Conservation (phyloP, 1,140 invertebrate species). For the Cyclina sinensis region DNA sequence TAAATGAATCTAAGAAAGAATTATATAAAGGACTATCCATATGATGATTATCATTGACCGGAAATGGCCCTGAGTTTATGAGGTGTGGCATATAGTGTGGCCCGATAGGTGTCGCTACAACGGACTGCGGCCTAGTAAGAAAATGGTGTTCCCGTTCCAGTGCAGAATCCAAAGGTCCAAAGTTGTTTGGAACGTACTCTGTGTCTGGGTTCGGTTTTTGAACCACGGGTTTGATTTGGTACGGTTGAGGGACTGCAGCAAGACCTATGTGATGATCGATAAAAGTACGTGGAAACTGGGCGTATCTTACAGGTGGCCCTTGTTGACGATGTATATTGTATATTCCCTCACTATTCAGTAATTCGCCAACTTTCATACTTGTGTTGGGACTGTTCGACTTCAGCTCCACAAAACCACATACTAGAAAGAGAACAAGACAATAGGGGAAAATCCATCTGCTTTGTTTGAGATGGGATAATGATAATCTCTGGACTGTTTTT, state of each 20-base stretch:
- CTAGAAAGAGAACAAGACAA: too few relatives aligned
- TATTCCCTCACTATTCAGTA: too few relatives aligned
- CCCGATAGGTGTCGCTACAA: not conserved
- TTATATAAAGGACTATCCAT: not conserved
- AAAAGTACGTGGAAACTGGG: not conserved
- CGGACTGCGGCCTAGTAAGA: conserved; percentile 12
- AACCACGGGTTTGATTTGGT: not conserved
- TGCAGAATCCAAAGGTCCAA: not conserved
- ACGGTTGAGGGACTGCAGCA: not conserved
- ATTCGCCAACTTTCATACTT: too few relatives aligned
- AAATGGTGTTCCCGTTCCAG: conserved; percentile 5
- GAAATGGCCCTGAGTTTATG: not conserved
- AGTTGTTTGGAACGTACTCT: not conserved
- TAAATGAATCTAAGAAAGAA: not conserved
- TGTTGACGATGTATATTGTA: not conserved
- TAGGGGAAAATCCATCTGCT: too few relatives aligned
- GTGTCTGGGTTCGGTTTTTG: not conserved
- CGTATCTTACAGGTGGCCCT: not conserved
- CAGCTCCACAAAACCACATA: too few relatives aligned
- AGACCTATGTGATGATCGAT: not conserved
- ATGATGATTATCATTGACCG: not conserved
- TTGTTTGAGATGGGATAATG: too few relatives aligned
- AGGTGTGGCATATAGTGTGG: conserved; percentile 23
- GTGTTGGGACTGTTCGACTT: too few relatives aligned
- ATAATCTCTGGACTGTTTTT: too few relatives aligned